Evolutionary conservation across 2,797 vertebrate genomes (phyloP), one percentile per base, ranked within the genome.

Genomic region (Crocodylus rhombifer): DNA sequence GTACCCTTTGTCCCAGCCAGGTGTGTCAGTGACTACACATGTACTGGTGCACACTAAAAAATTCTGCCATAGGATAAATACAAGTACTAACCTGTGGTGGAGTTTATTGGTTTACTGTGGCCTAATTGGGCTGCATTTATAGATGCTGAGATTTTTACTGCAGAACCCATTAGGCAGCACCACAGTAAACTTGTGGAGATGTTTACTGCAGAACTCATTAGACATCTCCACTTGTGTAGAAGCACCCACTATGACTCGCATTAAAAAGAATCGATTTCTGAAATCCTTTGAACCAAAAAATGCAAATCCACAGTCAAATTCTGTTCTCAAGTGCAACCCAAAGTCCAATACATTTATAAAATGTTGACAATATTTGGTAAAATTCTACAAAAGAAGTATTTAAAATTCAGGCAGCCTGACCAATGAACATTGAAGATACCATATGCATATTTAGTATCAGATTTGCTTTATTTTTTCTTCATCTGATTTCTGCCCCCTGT

Each of bases 401-500:
- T 93, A 14, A 14, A 71, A 15, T 82, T 82, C 71, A 8, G 73
- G 77, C 55, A 62, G 60, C 21, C 80, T 21, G 92, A 83, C 81
- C 73, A 94, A 87, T 94, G 91, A 92, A 83, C 57, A 81, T 20
- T 25, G n/a, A 94, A 80, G 91, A 93, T 80, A 90, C 87, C 71
- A 75, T 64, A 91, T 28, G 85, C 71, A 85, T 93, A 95, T 87
- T 88, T 87, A 82, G 30, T 79, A 80, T 88, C 82, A 64, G 1
- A 42, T 28, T 64, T 69, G 3, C 42, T 94, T 64, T 84, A 84
- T 93, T 97, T 94, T 92, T 93, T 92, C 84, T 89, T 91, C 21
- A 91, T 96, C 86, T 71, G 80, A 83, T 91, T 51, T 84, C 93
- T 80, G 95, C 85, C 69, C 96, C 42, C 63, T 86, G 94, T 93